phyloP scores from a whole-genome alignment of 2,797 vertebrate species.

The Sciaenops ocellatus region DNA sequence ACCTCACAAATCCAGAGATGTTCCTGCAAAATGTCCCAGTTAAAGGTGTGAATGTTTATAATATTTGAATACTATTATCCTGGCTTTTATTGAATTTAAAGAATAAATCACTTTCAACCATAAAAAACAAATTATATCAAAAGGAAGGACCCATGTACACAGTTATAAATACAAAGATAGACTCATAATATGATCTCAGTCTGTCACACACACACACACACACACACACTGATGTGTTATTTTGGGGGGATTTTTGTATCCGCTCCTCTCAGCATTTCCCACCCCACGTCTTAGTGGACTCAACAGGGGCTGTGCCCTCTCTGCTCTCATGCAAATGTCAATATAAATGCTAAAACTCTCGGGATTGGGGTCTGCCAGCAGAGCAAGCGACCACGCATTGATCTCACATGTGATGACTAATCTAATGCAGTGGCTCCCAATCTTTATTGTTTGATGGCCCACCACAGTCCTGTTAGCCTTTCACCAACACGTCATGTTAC shows the following conservation, averaged over 20 bases:
- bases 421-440: neutral
- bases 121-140: neutral
- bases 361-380: slow-evolving; percentile 60
- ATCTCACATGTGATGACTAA: slow-evolving; percentile 48
- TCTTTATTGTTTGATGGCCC: neutral
- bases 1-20: neutral
- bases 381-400: slow-evolving; percentile 39
- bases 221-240: slow-evolving; percentile 5
- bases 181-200: neutral
- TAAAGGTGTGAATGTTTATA: neutral
- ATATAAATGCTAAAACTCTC: slow-evolving; percentile 70
- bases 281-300: slow-evolving; percentile 25
- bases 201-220: neutral
- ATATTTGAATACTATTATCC: neutral
- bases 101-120: neutral
- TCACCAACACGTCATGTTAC: neutral
- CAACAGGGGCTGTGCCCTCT: slow-evolving; percentile 33
- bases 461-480: neutral
- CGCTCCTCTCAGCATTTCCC: slow-evolving; percentile 9
- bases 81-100: neutral
- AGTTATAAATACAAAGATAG: neutral
- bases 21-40: neutral
- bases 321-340: slow-evolving; percentile 72
- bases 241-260: slow-evolving; percentile 4
- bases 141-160: neutral